phyloP scores from a whole-genome alignment of 2,797 vertebrate genomes.

The Micropoecilia bifurca region DNA sequence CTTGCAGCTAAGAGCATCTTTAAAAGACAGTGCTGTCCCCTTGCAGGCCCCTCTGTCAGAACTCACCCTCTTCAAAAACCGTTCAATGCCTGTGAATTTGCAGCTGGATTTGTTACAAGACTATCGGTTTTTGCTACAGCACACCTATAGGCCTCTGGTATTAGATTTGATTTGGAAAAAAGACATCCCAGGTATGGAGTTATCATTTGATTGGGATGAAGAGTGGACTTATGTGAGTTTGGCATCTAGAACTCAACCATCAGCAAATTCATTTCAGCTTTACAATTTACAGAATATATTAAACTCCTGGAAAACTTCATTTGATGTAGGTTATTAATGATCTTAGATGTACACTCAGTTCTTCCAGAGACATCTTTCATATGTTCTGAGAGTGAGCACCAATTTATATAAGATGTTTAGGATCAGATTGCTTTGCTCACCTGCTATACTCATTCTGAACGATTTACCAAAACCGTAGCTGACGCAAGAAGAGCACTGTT shows the following conservation, averaged over 20 bases:
- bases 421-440: not conserved
- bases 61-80: not conserved
- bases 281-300: not conserved
- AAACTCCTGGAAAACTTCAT: not conserved
- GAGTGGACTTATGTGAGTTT: not conserved
- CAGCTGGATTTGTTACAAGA: not conserved
- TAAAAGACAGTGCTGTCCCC: not conserved
- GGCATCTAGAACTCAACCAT: not conserved
- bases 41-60: not conserved
- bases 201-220: not conserved
- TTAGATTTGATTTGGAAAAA: not conserved
- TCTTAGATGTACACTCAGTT: not conserved
- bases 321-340: not conserved
- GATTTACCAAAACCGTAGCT: not conserved
- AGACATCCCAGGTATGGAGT: not conserved
- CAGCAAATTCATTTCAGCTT: not conserved
- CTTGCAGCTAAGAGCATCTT: not conserved
- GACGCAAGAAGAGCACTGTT: not conserved
- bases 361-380: not conserved
- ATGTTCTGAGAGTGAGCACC: not conserved
- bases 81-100: not conserved
- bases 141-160: not conserved
- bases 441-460: not conserved
- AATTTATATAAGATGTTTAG: not conserved
- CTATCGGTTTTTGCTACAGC: not conserved